Base-by-base conservation (phyloP, 2,797 vertebrate species). In the Microcaecilia unicolor region DNA sequence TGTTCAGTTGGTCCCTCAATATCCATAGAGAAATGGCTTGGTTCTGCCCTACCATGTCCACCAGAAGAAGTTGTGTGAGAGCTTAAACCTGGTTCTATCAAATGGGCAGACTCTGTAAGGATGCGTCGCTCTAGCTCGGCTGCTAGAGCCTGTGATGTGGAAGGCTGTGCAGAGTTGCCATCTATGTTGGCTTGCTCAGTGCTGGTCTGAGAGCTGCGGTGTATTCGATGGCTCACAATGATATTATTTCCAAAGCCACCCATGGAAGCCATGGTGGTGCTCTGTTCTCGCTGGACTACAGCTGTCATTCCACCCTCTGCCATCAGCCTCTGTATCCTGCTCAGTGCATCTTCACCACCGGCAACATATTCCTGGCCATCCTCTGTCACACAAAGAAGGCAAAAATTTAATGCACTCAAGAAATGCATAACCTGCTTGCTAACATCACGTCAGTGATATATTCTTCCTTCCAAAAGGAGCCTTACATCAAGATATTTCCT, bases 191-290 rank as follows among this genome's bases (percentile, higher is more conserved):
- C 17, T n/a, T 45, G 26, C 53, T 88, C 91, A 0, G 67, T 22
- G 4, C 85, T 88, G 0, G 95, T 99, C 72, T 99, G 96, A 16
- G 96, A 98, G 71, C 96, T 89, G 1, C 93, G 90, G 78, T 98
- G 94, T 70, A 99, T 98, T 11, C 93, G 85, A 49, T 99, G 96
- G 53, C 96, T 98, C 57, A 99, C 96, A 0, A 99, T 93, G 64
- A 99, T 99, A 76, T 93, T 95, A 84, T 98, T 99, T 28, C 96
- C 96, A 1, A 99, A 98, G 58, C 94, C 93, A 0, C 96, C 96
- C 96, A 99, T 99, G 33, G 94, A 98, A 0, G 96, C 96, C 91
- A 93, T 97, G 46, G 96, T 99, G 63, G 95, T 99, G 76, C 94
- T 97, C 83, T 93, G 96, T 64, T 98, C 96, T 28, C 96, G 77